Conservation (phyloP, 2,797 vertebrate genomes). For the Sebastes glaucus region DNA sequence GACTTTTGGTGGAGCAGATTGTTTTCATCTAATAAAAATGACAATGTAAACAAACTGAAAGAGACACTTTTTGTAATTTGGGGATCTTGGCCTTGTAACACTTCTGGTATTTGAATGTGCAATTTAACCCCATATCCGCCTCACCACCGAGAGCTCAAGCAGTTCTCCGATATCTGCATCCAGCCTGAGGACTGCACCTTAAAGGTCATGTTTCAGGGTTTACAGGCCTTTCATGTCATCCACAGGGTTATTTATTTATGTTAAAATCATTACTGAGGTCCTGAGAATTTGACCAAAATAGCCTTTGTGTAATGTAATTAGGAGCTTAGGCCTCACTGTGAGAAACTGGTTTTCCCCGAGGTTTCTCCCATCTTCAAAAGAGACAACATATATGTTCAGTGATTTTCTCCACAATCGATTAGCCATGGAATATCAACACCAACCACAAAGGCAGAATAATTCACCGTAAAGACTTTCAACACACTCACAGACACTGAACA, state of each 20-base stretch:
- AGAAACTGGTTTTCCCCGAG: slow-evolving; percentile 15
- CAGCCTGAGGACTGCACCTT: not conserved
- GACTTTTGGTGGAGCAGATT: not conserved
- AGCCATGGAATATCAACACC: slow-evolving; percentile 7
- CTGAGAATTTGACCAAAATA: not conserved
- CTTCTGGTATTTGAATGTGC: slow-evolving; percentile 38
- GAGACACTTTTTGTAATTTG: not conserved
- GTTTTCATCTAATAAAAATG: not conserved
- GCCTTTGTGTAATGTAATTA: not conserved
- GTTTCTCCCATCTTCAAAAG: not conserved
- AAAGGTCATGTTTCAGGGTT: slow-evolving; percentile 7
- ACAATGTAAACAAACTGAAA: not conserved
- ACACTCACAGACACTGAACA: not conserved
- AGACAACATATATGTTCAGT: not conserved
- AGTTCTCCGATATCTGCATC: slow-evolving; percentile 21
- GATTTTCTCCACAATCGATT: slow-evolving; percentile 13
- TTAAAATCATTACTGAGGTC: not conserved
- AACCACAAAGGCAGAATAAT: not conserved
- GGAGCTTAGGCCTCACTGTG: not conserved
- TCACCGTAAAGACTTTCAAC: not conserved
- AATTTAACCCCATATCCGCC: slow-evolving; percentile 30
- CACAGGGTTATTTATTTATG: not conserved
- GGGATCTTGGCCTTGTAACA: slow-evolving; percentile 18
- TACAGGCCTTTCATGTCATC: slow-evolving; percentile 4
- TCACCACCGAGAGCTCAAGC: slow-evolving; percentile 21